Evolutionary conservation across 2,113 vertebrate species (phyloP), one percentile per base, ranked within the genome.

Genomic region (Riparia riparia): DNA sequence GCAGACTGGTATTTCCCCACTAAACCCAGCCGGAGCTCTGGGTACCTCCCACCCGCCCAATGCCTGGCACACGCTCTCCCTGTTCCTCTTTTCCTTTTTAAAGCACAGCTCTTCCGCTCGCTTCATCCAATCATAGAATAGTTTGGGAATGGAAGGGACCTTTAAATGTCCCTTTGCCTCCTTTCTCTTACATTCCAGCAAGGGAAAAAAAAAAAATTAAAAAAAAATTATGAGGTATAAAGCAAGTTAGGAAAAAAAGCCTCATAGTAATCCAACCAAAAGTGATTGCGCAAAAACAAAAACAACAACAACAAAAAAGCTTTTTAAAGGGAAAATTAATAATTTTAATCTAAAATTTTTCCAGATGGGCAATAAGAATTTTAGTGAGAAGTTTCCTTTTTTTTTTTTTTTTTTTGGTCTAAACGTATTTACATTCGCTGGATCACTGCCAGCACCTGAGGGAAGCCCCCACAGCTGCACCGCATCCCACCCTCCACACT

Each of bases 31-130:
- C 39, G 73, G 65, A 78, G 83, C 45, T 76, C 53, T 6, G 39
- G 32, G 29, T 14, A 44, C 3, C 51, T 12, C 25, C 12, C 56
- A 37, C 26, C 12, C 3, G 0, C 21, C 24, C 9, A 10, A 12
- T 9, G 47, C 54, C 34, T 31, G 54, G 16, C 5, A 37, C 22
- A 3, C 0, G 0, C 3, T 47, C 12, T 32, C 45, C 24, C 39
- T 1, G 3, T 7, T 41, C 39, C 25, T 64, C 78, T 28, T 39
- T 47, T 42, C 26, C 32, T 32, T 56, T 69, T 21, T 9, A 8
- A 63, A 76, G 6, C 22, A 44, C 32, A 44, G 3, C 44, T 16
- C 45, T 45, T 42, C 37, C 22, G 29, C 32, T 77, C 32, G 7
- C 32, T 78, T 56, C 10, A 63, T 42, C 39, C 47, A 61, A 54